Percentiles rank a stretch among this genome's conserved stretches.
Conservation (phyloP, 1,140 invertebrate genomes). For the Probaryconus sp. region DNA sequence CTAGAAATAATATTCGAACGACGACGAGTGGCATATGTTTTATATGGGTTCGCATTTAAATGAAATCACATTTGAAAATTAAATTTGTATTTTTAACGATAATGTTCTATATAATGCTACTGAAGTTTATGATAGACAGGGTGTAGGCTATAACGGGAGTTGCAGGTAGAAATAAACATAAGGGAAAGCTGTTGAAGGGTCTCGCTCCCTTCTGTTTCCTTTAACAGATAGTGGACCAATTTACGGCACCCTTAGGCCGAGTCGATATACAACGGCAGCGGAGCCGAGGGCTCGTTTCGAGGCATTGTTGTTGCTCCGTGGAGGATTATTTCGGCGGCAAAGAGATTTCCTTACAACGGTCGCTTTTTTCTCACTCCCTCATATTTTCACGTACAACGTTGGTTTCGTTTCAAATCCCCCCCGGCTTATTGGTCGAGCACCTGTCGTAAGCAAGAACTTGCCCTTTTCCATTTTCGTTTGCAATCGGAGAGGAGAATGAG, state of each 20-base stretch:
- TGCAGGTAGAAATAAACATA: constrained; percentile 50
- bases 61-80: constrained; percentile 16
- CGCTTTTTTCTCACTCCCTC: constrained; percentile 32
- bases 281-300: constrained; percentile 70
- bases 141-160: constrained; percentile 17
- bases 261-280: constrained; percentile 64
- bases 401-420: constrained; percentile 34
- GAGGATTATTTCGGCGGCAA: constrained; percentile 72
- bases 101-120: constrained; percentile 10
- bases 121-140: constrained; percentile 25
- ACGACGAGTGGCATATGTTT: too few relatives aligned
- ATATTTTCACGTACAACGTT: constrained; percentile 9
- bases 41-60: neutral
- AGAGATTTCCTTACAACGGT: constrained; percentile 59
- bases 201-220: constrained; percentile 44
- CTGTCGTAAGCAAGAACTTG: constrained; percentile 57
- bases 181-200: constrained; percentile 17
- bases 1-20: constrained; percentile 3
- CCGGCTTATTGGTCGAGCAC: constrained; percentile 63
- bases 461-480: constrained; percentile 45
- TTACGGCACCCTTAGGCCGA: constrained; percentile 70
- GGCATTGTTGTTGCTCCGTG: constrained; percentile 69
- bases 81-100: constrained; percentile 14
- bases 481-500: neutral
- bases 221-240: constrained; percentile 71